phyloP scores from a whole-genome alignment of 2,888 invertebrate genomes.

The Tachina grossa region DNA sequence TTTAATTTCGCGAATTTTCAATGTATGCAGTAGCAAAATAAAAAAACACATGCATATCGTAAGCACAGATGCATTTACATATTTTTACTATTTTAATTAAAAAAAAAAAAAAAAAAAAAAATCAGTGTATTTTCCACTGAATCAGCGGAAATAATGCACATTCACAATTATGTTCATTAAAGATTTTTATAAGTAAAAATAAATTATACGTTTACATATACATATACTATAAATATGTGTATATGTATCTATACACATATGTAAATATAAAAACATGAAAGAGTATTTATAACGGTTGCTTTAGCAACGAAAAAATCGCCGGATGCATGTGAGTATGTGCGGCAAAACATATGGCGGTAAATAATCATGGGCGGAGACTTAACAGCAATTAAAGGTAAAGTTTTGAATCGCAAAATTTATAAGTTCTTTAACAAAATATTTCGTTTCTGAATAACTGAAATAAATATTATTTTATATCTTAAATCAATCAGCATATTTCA shows the following conservation, averaged over 20 bases:
- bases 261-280: conserved; percentile 35
- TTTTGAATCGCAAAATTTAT: not conserved
- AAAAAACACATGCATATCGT: conserved; percentile 2
- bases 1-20: conserved; percentile 60
- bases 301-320: conserved; percentile 33
- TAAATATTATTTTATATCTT: too few relatives aligned
- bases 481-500: too few relatives aligned
- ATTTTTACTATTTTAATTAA: conserved; percentile 29
- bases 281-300: conserved; percentile 30
- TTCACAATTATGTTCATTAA: conserved; percentile 67
- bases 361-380: conserved; percentile 2
- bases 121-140: conserved; percentile 53
- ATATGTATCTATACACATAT: too few relatives aligned
- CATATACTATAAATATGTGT: too few relatives aligned
- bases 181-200: conserved; percentile 23
- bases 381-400: not conserved
- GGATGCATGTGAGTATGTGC: conserved; percentile 41
- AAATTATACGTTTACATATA: too few relatives aligned
- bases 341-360: conserved; percentile 43
- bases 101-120: conserved; percentile 26
- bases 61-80: conserved; percentile 20
- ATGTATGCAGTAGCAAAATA: conserved; percentile 43
- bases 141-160: conserved; percentile 68
- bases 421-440: not conserved
- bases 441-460: too few relatives aligned